Conservation (phyloP, 2,888 invertebrate species). For the Protonemura montana region DNA sequence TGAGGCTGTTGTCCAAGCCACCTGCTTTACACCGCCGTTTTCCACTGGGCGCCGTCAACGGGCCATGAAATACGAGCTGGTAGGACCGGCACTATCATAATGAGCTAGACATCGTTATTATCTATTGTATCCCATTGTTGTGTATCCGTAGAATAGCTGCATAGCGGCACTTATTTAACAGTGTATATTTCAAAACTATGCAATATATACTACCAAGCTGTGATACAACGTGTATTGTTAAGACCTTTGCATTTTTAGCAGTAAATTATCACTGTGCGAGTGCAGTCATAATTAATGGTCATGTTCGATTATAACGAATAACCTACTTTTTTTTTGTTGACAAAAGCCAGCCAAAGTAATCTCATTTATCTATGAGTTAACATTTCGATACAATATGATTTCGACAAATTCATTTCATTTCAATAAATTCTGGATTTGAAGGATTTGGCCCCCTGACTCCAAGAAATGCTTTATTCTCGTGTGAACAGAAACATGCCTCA, state of each 20-base stretch:
- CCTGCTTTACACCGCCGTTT: neutral
- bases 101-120: conserved; percentile 31
- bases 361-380: no score
- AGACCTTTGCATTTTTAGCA: no score
- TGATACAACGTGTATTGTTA: neutral
- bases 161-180: conserved; percentile 15
- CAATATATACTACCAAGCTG: neutral
- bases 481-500: neutral
- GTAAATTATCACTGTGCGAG: no score
- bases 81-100: conserved; percentile 12
- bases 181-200: neutral
- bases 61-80: neutral
- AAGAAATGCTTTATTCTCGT: neutral
- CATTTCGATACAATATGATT: no score
- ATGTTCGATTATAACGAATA: no score
- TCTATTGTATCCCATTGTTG: conserved; percentile 28
- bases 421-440: no score
- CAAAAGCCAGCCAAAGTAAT: no score
- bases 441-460: no score
- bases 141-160: neutral
- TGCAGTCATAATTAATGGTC: no score
- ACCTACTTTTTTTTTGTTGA: no score
- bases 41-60: neutral
- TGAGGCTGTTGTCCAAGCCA: conserved; percentile 2
- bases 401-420: no score